phyloP scores from a whole-genome alignment of 1,140 invertebrate genomes.

The Zaprionus ornatus region DNA sequence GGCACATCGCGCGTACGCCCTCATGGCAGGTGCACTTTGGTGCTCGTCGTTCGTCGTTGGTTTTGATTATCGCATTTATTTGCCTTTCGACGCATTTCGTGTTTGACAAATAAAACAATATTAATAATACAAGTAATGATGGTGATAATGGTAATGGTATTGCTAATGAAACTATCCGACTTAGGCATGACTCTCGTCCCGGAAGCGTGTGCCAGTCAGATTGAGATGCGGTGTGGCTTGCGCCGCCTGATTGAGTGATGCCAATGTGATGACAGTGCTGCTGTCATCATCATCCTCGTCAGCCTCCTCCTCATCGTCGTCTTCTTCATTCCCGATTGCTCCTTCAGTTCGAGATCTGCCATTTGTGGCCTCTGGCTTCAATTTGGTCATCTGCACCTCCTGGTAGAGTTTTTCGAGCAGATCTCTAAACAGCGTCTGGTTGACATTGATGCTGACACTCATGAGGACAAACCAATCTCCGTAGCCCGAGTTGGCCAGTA shows the following conservation, averaged over 20 bases:
- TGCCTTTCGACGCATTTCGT: constrained; percentile 63
- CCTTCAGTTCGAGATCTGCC: not conserved
- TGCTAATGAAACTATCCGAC: not conserved
- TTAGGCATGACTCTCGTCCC: constrained; percentile 57
- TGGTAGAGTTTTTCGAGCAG: constrained; percentile 76
- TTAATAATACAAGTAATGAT: constrained; percentile 25
- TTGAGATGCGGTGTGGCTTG: constrained; percentile 8
- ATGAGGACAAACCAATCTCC: constrained; percentile 90
- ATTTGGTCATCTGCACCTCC: not conserved
- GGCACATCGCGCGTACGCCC: not conserved
- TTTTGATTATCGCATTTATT: constrained; percentile 78
- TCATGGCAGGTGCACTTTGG: not conserved
- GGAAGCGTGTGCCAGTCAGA: constrained; percentile 31
- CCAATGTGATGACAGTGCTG: not conserved
- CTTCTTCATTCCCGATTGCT: not conserved
- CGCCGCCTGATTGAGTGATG: not conserved
- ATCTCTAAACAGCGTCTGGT: constrained; percentile 86
- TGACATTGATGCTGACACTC: constrained; percentile 88
- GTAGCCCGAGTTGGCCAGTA: constrained; percentile 76
- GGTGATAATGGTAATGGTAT: not conserved
- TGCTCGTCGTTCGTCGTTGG: constrained; percentile 15
- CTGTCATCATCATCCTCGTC: not conserved
- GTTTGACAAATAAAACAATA: constrained; percentile 46
- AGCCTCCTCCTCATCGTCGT: not conserved
- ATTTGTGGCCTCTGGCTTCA: not conserved